phyloP scores from a whole-genome alignment of 1,140 invertebrate species.

The Micrasema minimum region DNA sequence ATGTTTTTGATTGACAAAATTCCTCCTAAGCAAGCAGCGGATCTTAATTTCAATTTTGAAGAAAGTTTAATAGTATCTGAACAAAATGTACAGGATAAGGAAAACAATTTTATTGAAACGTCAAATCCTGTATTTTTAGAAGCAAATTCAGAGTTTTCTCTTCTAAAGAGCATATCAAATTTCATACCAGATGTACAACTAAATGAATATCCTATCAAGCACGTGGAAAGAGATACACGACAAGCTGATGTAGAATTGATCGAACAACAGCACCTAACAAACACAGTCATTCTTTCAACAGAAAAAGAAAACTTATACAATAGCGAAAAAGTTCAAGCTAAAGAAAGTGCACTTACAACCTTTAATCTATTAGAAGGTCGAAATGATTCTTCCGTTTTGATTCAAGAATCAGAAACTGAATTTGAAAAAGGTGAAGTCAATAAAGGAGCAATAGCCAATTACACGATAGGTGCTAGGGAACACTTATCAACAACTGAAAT shows the following conservation, averaged over 20 bases:
- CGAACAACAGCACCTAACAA: constrained; percentile 70
- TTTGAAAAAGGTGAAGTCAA: constrained; percentile 61
- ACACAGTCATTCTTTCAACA: constrained; percentile 67
- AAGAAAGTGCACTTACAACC: constrained; percentile 65
- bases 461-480: constrained; percentile 67
- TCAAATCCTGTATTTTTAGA: constrained; percentile 64
- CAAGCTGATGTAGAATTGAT: constrained; percentile 69
- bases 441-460: constrained; percentile 64
- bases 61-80: constrained; percentile 73
- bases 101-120: constrained; percentile 67
- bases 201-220: constrained; percentile 67
- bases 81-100: constrained; percentile 71
- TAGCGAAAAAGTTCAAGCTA: constrained; percentile 58
- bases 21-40: constrained; percentile 71
- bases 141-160: constrained; percentile 68
- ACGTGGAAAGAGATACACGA: constrained; percentile 62
- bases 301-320: constrained; percentile 71
- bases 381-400: constrained; percentile 63
- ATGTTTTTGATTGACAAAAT: constrained; percentile 63
- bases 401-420: constrained; percentile 71
- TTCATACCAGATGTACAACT: constrained; percentile 70
- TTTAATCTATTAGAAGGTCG: constrained; percentile 69
- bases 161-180: constrained; percentile 71
- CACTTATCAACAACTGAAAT: constrained; percentile 68
- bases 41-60: constrained; percentile 68